Conservation (phyloP, 2,113 vertebrate species). For the Picathartes gymnocephalus region DNA sequence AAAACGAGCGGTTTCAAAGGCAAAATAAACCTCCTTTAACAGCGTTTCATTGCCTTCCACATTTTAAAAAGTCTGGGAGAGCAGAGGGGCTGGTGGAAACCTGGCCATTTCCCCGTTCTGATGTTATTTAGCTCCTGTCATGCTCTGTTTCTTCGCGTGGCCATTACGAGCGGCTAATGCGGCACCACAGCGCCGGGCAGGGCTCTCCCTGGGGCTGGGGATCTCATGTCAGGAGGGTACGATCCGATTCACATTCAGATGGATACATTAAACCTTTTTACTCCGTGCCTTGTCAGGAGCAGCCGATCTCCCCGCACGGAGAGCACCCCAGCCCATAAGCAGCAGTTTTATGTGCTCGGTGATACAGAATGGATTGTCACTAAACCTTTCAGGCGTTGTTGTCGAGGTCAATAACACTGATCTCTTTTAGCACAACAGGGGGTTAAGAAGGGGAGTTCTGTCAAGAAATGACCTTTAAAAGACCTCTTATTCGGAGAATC, state of each 20-base stretch:
- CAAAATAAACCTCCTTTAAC: not conserved
- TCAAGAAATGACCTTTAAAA: constrained; percentile 70
- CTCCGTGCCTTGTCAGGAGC: constrained; percentile 56
- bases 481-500: constrained; percentile 36
- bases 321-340: not conserved
- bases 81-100: not conserved
- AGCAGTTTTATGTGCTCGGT: constrained; percentile 40
- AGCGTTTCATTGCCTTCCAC: not conserved
- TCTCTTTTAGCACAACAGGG: constrained; percentile 49
- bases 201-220: constrained; percentile 69
- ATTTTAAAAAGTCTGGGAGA: not conserved
- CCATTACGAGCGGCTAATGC: constrained; percentile 70
- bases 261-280: constrained; percentile 68
- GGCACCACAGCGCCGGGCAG: constrained; percentile 61
- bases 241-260: constrained; percentile 68
- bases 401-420: constrained; percentile 70
- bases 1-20: not conserved
- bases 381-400: constrained; percentile 51
- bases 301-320: not conserved
- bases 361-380: constrained; percentile 61
- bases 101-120: not conserved
- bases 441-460: constrained; percentile 13
- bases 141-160: constrained; percentile 75
- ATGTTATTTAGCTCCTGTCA: constrained; percentile 68
- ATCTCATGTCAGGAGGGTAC: constrained; percentile 74